Evolutionary conservation across 1,140 invertebrate species (phyloP).

Genomic region (Drosophila funebris): DNA sequence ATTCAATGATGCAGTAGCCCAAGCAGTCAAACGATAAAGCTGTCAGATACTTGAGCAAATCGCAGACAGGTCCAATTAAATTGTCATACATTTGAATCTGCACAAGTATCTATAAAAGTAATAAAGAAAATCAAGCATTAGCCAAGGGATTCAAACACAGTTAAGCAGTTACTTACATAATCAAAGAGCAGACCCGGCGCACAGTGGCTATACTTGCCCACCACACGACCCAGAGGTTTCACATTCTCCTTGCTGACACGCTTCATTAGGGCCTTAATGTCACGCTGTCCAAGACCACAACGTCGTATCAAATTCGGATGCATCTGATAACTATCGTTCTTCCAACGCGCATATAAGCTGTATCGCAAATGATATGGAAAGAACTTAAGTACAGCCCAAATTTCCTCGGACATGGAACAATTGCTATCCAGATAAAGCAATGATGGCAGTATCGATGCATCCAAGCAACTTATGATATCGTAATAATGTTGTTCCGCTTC

Average conservation of each 20-base stretch:
- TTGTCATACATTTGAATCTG: conserved; percentile 99
- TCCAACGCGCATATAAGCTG: conserved; percentile 96
- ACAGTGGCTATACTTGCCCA: conserved; percentile 98
- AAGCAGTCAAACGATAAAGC: conserved; percentile 98
- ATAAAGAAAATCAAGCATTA: conserved; percentile 87
- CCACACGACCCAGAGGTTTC: conserved; percentile 96
- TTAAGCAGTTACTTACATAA: conserved; percentile 88
- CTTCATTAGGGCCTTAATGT: conserved; percentile 98
- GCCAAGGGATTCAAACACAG: no score
- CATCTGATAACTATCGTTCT: conserved; percentile 92
- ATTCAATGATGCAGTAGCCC: conserved; percentile 97
- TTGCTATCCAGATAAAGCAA: conserved; percentile 96
- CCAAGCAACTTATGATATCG: conserved; percentile 93
- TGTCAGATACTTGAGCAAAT: conserved; percentile 98
- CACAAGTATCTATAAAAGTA: conserved; percentile 86
- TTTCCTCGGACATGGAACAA: conserved; percentile 97
- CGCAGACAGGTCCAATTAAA: conserved; percentile 97
- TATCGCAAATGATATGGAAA: conserved; percentile 97
- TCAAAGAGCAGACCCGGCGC: conserved; percentile 98
- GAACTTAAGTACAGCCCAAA: conserved; percentile 95
- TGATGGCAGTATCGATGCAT: conserved; percentile 94
- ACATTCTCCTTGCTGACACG: conserved; percentile 99
- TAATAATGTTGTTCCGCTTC: conserved; percentile 77
- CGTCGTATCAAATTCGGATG: conserved; percentile 93
- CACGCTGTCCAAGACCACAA: conserved; percentile 93